A percentile compares a stretch with the other conserved stretches of the same genome.
These are phyloP conservation scores for Botrylloides violaceus DNA, from an alignment of 23 tunicate genomes.

Conservation along the genomic window DNA sequence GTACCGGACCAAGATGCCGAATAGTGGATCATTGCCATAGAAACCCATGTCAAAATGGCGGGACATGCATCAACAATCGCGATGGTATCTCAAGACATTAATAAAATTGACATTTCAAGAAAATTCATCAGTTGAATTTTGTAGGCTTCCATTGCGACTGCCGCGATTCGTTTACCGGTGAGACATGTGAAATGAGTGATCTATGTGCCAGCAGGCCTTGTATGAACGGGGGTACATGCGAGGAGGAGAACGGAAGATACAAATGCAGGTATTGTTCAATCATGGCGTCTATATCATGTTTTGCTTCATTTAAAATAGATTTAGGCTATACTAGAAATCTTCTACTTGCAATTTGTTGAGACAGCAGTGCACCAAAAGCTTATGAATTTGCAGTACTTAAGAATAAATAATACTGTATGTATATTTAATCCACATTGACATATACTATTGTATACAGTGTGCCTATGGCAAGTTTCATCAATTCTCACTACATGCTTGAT, in stretches of 20 bases:
- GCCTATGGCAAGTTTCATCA: too few species aligned
- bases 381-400: too few species aligned
- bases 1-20: slow-evolving; percentile 44
- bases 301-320: too few species aligned
- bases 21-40: slow-evolving; percentile 36
- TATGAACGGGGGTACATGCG: slow-evolving; percentile 61
- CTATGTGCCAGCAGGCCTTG: slow-evolving; percentile 45
- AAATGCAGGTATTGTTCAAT: neutral
- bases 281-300: too few species aligned
- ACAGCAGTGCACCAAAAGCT: too few species aligned
- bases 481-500: too few species aligned
- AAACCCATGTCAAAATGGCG: slow-evolving; percentile 68
- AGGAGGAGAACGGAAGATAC: slow-evolving; percentile 1
- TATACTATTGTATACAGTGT: too few species aligned
- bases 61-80: slow-evolving; percentile 35
- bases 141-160: slow-evolving; percentile 50
- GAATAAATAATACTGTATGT: too few species aligned
- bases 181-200: slow-evolving; percentile 29
- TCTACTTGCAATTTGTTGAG: too few species aligned
- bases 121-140: neutral
- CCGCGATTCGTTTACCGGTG: slow-evolving; percentile 34
- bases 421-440: too few species aligned
- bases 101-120: neutral
- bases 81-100: slow-evolving; percentile 22
- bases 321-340: too few species aligned